Evolutionary conservation across 1,140 invertebrate genomes (phyloP).

Genomic region (Caenorhabditis elegans): DNA sequence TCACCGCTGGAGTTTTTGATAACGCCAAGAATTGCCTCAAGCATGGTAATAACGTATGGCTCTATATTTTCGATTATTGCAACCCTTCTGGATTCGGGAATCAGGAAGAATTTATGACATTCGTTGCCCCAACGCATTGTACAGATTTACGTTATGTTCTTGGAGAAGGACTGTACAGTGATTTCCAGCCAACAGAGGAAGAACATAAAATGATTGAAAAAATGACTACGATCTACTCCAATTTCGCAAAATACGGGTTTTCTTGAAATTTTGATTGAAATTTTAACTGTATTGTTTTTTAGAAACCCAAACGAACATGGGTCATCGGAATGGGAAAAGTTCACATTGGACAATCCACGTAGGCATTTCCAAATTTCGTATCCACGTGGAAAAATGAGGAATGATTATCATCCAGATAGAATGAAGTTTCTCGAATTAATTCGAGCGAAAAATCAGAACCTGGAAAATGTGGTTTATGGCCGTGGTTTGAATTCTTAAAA

Average conservation of each 20-base stretch:
- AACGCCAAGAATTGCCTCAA: background rate
- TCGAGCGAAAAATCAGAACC: background rate
- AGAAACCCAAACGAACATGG: background rate
- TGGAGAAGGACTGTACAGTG: constrained; percentile 48
- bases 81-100: constrained; percentile 27
- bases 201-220: constrained; percentile 52
- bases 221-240: constrained; percentile 54
- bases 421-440: background rate
- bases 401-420: background rate
- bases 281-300: background rate
- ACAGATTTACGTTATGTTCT: constrained; percentile 60
- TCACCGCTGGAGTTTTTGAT: background rate
- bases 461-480: background rate
- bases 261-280: background rate
- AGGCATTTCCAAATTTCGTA: background rate
- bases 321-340: background rate
- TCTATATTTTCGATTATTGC: constrained; percentile 45
- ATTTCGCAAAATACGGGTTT: constrained; percentile 63
- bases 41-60: constrained; percentile 25
- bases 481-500: too few relatives aligned
- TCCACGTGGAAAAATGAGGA: background rate
- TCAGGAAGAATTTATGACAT: constrained; percentile 35
- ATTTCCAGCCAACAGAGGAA: constrained; percentile 53
- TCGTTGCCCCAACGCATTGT: constrained; percentile 49
- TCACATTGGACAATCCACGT: background rate